Percentiles rank a stretch among this genome's conserved stretches.
Conservation (phyloP, 2,888 invertebrate species). For the Synanthedon andrenaeformis region DNA sequence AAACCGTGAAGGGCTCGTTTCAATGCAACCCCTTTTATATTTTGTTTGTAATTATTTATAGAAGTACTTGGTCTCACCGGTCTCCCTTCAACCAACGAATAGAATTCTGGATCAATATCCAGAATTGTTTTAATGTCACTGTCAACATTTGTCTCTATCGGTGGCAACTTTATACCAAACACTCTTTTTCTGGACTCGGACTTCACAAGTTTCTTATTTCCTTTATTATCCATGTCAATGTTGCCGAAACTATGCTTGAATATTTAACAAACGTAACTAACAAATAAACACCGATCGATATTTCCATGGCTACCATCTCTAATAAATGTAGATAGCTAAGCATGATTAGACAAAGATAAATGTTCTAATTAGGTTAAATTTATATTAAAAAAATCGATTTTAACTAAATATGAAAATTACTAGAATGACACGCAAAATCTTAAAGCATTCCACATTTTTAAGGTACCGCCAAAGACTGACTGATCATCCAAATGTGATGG, state of each 20-base stretch:
- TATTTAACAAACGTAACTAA: background rate
- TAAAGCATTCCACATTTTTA: too few relatives aligned
- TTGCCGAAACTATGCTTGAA: background rate
- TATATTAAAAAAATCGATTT: too few relatives aligned
- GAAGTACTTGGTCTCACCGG: constrained; percentile 69
- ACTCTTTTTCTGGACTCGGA: constrained; percentile 26
- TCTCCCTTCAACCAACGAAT: constrained; percentile 70
- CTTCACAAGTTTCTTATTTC: constrained; percentile 29
- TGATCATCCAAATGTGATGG: too few relatives aligned
- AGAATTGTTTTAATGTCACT: constrained; percentile 59
- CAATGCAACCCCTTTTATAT: constrained; percentile 52
- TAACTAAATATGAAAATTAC: too few relatives aligned
- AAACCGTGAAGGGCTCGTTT: constrained; percentile 49
- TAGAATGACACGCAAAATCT: too few relatives aligned
- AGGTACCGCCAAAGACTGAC: too few relatives aligned
- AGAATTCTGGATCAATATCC: constrained; percentile 75
- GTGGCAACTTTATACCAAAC: constrained; percentile 47
- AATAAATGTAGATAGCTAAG: too few relatives aligned
- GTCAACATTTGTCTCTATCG: constrained; percentile 31
- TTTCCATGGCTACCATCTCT: constrained; percentile 35
- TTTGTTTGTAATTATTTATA: constrained; percentile 64
- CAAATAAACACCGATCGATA: constrained; percentile 24
- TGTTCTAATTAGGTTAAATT: too few relatives aligned
- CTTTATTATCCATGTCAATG: constrained; percentile 14
- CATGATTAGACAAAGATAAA: too few relatives aligned